Evolutionary conservation across 1,140 invertebrate species (phyloP), one percentile per base, ranked within the genome.

Genomic region (Coelopa frigida): DNA sequence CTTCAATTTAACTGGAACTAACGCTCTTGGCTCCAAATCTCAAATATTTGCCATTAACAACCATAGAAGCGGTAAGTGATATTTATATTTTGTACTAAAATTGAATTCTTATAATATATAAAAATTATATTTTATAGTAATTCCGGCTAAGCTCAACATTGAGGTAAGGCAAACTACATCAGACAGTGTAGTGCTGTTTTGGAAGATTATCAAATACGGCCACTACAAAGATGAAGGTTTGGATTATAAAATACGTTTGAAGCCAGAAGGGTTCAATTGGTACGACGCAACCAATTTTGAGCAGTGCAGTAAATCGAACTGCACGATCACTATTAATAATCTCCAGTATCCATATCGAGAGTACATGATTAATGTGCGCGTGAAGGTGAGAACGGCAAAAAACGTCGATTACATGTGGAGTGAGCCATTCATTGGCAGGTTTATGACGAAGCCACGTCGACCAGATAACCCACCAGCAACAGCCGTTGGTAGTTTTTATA

Each of bases 401-500:
- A 11, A 35, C n/a, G 20, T 24, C 17, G 33, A 45, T 11, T n/a
- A 24, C 4, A 33, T 37, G 5, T 50, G 49, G 49, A 50, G 39
- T 26, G 31, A 46, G 17, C 29, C 37, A 36, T 22, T 10, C 12
- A 3, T 2, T 5, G 4, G 14, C 6, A 5, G 1, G 8, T 50
- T 42, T 12, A 1, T 1, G 4, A 50, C 44, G 6, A 29, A 23
- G 5, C 14, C 38, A 7, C n/a, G 38, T 24, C 10, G 5, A 22
- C 49, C 49, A 10, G 22, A 46, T 12, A 29, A 33, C 14, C 23
- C 49, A 10, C 49, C 49, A n/a, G 22, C 37, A 21, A 46, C 44
- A 15, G 21, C 23, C 31, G 22, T 22, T 10, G 49, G 49, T 14
- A 41, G 49, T 35, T 50, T 50, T 46, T 43, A 50, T 22, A 50